Base-by-base conservation (phyloP, 2,888 invertebrate genomes). In the Dendrolimus houi region DNA sequence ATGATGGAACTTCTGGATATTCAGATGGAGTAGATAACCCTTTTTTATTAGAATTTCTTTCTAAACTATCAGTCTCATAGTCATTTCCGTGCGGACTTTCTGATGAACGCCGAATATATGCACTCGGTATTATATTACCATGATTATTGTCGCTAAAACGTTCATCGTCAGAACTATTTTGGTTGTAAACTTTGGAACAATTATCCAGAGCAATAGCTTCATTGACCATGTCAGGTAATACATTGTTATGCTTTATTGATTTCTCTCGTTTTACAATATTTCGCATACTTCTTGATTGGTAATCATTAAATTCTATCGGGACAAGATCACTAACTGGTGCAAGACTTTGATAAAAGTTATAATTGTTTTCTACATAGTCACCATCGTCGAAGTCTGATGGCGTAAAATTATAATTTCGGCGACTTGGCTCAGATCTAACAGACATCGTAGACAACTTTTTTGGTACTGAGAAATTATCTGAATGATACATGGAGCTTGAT, bases 11-110 rank as follows among this genome's bases (percentile, higher is more conserved):
- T 65, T 95, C 95, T 0, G 92, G 91, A 70, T 92, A 93, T 58
- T 94, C 93, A 2, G 92, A 91, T 0, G 94, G 92, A 7, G 94
- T 93, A 41, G 88, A 87, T 61, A 85, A 81, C 41, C 92, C 92
- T 63, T 92, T 92, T 71, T 87, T 87, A 56, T 83, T 82, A 14
- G 87, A 83, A 59, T 91, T 88, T 63, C 95, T 87, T 81, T 95
- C 95, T 62, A 95, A 85, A 73, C 95, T 95, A 68, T 95, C 95
- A 0, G 94, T 93, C 75, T 95, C 95, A 64, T 94, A 95, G 73
- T 95, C 94, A 56, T 92, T 92, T 41, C 90, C 91, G 55, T 88
- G 76, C 13, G 84, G 82, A 63, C 83, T 86, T 52, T 85, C 87
- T 10, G 84, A 77, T 61, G 65, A 72, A 57, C 77, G 77, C 68